Evolutionary conservation across 2,888 invertebrate genomes (phyloP), one percentile per base, ranked within the genome.

Genomic region (Netelia fuscicornis): DNA sequence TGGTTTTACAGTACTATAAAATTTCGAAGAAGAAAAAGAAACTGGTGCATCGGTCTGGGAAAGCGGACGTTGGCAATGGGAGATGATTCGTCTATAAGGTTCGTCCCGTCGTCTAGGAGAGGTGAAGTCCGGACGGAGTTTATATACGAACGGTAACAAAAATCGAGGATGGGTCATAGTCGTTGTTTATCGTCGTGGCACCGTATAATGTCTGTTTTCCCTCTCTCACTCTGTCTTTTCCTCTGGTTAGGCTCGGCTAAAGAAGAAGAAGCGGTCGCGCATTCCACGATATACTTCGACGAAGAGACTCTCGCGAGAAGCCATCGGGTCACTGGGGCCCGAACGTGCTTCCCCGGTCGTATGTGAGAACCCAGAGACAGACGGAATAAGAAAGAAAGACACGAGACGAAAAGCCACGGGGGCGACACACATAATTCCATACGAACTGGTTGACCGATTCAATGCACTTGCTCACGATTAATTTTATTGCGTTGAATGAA

Each of bases 251-350:
- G 2, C 3, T 13, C 2, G 48, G 42, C n/a, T 56, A 44, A 37
- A 67, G 67, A 37, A 8, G 48, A 62, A 70, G 79, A 85, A 67
- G 48, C 83, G 82, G 84, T 85, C 84, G 81, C 60, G 52, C 78
- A 87, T 85, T 85, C 83, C 83, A 58, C 74, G 64, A 65, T 82
- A 30, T 52, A 54, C 75, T 86, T 87, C 78, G 85, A 54, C 81
- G 86, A 79, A 76, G 79, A 70, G 72, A 68, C 60, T 76, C 64
- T 58, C 64, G 65, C 48, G 70, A 17, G 30, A 48, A 54, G 65
- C 62, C 81, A 87, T 83, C 83, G 85, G 87, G 87, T 87, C 87
- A 87, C 83, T 87, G 81, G 85, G 86, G 76, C 81, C 85, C 75
- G 81, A 83, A 83, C 81, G 82, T 85, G 85, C 64, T 64, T 78